phyloP scores from a whole-genome alignment of 2,113 vertebrate species.

The Lethenteron camtschaticum region DNA sequence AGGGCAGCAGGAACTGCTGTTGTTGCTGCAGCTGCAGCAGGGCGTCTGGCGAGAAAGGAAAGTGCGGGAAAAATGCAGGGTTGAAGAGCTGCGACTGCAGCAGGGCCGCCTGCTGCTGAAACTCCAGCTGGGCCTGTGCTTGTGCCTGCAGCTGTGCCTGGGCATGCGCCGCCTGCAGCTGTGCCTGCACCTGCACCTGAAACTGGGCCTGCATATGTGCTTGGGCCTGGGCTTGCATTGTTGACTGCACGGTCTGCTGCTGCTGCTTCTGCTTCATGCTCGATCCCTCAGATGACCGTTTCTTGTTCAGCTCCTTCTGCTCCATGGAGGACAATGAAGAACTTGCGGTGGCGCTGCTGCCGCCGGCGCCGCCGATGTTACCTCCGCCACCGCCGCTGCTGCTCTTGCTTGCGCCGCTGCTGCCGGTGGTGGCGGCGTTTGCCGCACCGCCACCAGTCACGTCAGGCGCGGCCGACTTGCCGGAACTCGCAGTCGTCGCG shows the following conservation, averaged over 20 bases:
- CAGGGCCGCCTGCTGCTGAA: constrained; percentile 84
- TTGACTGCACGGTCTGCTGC: constrained; percentile 17
- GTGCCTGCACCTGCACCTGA: constrained; percentile 27
- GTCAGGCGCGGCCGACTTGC: no score
- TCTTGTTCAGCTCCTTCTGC: constrained; percentile 64
- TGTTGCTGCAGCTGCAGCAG: constrained; percentile 83
- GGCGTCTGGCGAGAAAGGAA: constrained; percentile 84
- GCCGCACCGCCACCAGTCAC: no score
- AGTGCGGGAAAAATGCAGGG: constrained; percentile 80
- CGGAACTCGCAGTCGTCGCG: no score
- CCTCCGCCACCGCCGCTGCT: constrained; percentile 24
- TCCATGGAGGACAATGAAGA: constrained; percentile 25
- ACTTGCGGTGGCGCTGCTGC: constrained; percentile 36
- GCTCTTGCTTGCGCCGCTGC: constrained; percentile 9
- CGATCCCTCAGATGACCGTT: constrained; percentile 26
- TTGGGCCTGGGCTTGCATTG: constrained; percentile 20
- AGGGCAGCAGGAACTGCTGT: constrained; percentile 75
- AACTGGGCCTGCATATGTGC: constrained; percentile 23
- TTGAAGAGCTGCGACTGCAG: constrained; percentile 92
- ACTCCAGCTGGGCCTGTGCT: constrained; percentile 84
- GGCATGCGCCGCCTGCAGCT: constrained; percentile 30
- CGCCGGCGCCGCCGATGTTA: constrained; percentile 22
- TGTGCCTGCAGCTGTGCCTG: constrained; percentile 82
- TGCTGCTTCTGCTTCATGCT: constrained; percentile 24
- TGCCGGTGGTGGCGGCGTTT: background rate